Conservation (phyloP, 2,888 invertebrate species). For the Epinotia nisella region DNA sequence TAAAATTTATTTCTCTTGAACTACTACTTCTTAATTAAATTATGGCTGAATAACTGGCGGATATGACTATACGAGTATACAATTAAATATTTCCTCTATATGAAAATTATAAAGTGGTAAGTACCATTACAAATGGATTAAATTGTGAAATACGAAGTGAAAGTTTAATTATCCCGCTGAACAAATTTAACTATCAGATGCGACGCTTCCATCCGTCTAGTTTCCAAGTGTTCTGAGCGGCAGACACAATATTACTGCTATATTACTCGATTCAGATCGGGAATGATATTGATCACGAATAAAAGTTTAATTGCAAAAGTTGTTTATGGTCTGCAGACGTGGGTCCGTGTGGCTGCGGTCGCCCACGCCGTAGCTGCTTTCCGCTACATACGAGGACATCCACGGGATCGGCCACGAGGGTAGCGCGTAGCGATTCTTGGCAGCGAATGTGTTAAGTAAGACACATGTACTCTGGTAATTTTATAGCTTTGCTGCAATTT, state of each 20-base stretch:
- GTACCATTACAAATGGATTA: constrained; percentile 15
- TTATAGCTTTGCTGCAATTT: neutral
- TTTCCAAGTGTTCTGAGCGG: constrained; percentile 20
- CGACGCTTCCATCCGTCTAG: constrained; percentile 24
- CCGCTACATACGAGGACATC: too few species aligned
- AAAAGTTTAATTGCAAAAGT: constrained; percentile 82
- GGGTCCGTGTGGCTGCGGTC: constrained; percentile 56
- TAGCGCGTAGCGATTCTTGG: too few species aligned
- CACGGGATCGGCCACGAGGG: too few species aligned
- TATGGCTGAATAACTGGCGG: neutral
- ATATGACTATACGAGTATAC: neutral
- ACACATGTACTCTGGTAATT: constrained; percentile 41
- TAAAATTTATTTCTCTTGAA: neutral
- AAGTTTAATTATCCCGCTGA: constrained; percentile 25
- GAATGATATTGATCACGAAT: constrained; percentile 72
- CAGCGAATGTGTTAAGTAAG: constrained; percentile 43
- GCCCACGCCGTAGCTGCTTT: too few species aligned
- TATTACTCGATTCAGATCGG: constrained; percentile 62
- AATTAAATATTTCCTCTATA: neutral
- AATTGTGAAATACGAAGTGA: constrained; percentile 6
- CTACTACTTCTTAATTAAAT: neutral
- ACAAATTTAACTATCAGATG: constrained; percentile 28
- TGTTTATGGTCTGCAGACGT: constrained; percentile 74
- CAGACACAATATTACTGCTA: constrained; percentile 50
- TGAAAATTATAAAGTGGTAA: constrained; percentile 6